Percentiles rank a stretch among this genome's conserved stretches.
Conservation (phyloP, 2,797 vertebrate species). For the Chaunax sp. region DNA sequence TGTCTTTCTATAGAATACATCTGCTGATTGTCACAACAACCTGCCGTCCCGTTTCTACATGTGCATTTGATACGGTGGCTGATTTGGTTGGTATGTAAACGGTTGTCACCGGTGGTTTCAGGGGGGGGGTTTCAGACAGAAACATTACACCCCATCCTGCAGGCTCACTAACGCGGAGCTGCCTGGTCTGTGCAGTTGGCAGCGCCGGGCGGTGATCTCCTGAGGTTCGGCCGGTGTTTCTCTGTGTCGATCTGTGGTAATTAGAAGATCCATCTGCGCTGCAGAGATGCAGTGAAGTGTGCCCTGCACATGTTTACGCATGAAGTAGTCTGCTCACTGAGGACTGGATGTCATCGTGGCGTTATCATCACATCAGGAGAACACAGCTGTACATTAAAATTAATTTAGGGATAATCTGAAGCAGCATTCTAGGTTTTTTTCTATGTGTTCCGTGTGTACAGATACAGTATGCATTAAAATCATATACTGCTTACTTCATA, state of each 20-base stretch:
- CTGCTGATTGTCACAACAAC: slow-evolving; percentile 54
- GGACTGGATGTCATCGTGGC: slow-evolving; percentile 7
- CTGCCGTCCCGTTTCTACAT: slow-evolving; percentile 36
- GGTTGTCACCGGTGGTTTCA: slow-evolving; percentile 48
- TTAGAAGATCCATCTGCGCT: slow-evolving; percentile 46
- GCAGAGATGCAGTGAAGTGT: slow-evolving; percentile 5
- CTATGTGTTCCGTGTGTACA: background rate
- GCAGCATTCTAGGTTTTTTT: background rate
- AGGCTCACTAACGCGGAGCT: slow-evolving; percentile 19
- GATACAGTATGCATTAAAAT: background rate
- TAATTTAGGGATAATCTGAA: slow-evolving; percentile 8
- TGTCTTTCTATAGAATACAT: slow-evolving; percentile 32
- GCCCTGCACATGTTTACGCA: slow-evolving; percentile 34
- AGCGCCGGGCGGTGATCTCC: slow-evolving; percentile 30
- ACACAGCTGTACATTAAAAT: background rate
- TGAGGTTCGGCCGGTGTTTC: slow-evolving; percentile 43
- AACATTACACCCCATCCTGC: slow-evolving; percentile 32
- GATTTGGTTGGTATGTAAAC: slow-evolving; percentile 59
- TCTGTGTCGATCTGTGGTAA: slow-evolving; percentile 34
- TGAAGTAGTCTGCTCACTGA: slow-evolving; percentile 4
- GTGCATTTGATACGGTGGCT: slow-evolving; percentile 32
- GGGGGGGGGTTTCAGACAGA: slow-evolving; percentile 8
- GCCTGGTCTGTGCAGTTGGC: slow-evolving; percentile 13
- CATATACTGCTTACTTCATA: background rate
- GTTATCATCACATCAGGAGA: slow-evolving; percentile 45